Evolutionary conservation across 2,888 invertebrate species (phyloP).

Genomic region (Phaonia tiefii): DNA sequence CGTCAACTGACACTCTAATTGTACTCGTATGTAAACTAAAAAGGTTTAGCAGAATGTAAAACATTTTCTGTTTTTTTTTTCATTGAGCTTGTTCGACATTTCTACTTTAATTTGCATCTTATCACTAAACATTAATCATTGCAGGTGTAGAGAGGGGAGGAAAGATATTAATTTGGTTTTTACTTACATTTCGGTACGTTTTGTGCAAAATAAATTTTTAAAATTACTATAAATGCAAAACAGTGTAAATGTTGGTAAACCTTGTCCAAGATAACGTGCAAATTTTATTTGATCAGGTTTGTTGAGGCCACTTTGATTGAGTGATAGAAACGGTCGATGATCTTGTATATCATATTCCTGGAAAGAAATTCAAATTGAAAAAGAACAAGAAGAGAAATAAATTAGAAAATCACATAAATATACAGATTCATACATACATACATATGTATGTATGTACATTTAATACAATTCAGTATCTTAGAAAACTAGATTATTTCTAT

Average conservation of each 20-base stretch:
- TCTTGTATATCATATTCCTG: constrained; percentile 80
- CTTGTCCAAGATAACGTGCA: constrained; percentile 80
- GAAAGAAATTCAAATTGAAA: constrained; percentile 56
- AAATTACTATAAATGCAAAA: constrained; percentile 81
- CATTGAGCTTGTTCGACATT: not conserved
- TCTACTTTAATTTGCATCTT: not conserved
- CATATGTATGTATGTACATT: not conserved
- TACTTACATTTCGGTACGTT: constrained; percentile 80
- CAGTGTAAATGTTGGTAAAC: constrained; percentile 79
- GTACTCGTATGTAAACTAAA: constrained; percentile 12
- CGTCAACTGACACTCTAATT: not conserved
- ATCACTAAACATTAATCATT: constrained; percentile 21
- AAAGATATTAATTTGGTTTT: not conserved
- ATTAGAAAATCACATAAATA: constrained; percentile 5
- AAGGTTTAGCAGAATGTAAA: constrained; percentile 17
- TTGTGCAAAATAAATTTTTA: constrained; percentile 80
- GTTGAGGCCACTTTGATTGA: constrained; percentile 80
- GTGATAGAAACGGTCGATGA: constrained; percentile 79
- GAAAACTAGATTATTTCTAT: too few species aligned
- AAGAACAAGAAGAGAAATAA: too few species aligned
- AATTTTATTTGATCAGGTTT: constrained; percentile 80
- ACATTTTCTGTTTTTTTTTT: not conserved
- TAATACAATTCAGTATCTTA: too few species aligned
- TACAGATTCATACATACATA: not conserved
- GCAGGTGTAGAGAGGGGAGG: not conserved